Evolutionary conservation across 2,797 vertebrate species (phyloP), one percentile per base, ranked within the genome.

Genomic region (Orestias chungarensis): DNA sequence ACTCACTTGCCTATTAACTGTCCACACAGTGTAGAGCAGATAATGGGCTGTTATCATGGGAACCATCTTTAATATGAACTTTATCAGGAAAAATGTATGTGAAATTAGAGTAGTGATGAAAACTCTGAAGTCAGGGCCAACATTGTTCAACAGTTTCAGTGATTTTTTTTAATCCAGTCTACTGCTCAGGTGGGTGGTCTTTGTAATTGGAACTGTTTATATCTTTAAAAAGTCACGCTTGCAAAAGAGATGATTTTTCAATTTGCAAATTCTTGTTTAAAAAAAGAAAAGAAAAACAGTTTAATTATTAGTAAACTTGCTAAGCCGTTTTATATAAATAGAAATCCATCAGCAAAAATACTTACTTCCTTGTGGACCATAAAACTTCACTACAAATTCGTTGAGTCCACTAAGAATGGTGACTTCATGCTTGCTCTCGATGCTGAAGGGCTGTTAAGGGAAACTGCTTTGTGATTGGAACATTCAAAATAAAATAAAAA

Each of bases 351-450:
- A 78, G 73, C 1, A 76, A 15, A 66, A 69, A 74, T 70, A 97
- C 98, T 98, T 95, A 99, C 97, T 98, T 96, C 97, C 98, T 95
- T 98, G 97, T 95, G 97, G 97, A 96, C 98, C 97, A 70, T 98
- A 99, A 94, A 99, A 99, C 94, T 99, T 99, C 85, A 99, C 98
- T 88, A 99, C 97, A 88, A 99, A 99, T 94, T 99, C 97, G 76
- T 99, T 99, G 93, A 99, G 96, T 93, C 97, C 98, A 86, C 97
- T 98, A 88, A 99, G 92, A 93, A 99, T 99, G 14, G 97, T 99
- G 88, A 99, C 98, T 91, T 99, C 97, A 69, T 99, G 98, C 76
- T 99, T 99, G 93, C 98, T 99, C 92, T 99, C 97, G 43, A 99
- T 99, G 88, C 98, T 99, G 92, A 42, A 55, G 29, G 42, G 40